Conservation (phyloP, 2,888 invertebrate genomes). For the Trissoscelio sp. region DNA sequence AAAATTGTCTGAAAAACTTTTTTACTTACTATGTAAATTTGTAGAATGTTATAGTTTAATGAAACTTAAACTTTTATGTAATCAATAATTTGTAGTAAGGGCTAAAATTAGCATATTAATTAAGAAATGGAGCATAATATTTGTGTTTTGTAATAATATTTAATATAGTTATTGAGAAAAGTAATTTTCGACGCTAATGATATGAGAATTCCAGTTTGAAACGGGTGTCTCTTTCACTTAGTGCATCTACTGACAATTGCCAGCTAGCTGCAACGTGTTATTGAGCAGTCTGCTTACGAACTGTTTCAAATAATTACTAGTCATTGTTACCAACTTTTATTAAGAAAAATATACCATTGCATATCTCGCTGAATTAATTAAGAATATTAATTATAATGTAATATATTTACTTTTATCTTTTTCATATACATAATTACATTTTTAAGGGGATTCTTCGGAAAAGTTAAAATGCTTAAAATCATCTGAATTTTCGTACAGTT, state of each 20-base stretch:
- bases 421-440: no score
- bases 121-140: no score
- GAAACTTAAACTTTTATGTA: no score
- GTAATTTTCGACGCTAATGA: background rate
- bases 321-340: constrained; percentile 39
- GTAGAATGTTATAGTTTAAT: no score
- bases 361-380: background rate
- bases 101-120: no score
- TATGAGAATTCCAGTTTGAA: constrained; percentile 2
- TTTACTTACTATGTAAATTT: no score
- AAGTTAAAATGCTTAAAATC: no score
- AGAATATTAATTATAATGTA: background rate
- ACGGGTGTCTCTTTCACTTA: constrained; percentile 13
- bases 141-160: background rate
- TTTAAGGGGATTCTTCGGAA: no score
- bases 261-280: constrained; percentile 41
- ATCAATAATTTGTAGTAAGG: no score
- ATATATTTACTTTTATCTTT: no score
- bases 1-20: no score
- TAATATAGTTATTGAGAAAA: background rate
- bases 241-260: constrained; percentile 26
- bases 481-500: no score
- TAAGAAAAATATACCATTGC: constrained; percentile 29
- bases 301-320: constrained; percentile 44
- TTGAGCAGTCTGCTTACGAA: constrained; percentile 53